Conservation (phyloP, 2,113 vertebrate genomes). For the Brachirus orientalis region DNA sequence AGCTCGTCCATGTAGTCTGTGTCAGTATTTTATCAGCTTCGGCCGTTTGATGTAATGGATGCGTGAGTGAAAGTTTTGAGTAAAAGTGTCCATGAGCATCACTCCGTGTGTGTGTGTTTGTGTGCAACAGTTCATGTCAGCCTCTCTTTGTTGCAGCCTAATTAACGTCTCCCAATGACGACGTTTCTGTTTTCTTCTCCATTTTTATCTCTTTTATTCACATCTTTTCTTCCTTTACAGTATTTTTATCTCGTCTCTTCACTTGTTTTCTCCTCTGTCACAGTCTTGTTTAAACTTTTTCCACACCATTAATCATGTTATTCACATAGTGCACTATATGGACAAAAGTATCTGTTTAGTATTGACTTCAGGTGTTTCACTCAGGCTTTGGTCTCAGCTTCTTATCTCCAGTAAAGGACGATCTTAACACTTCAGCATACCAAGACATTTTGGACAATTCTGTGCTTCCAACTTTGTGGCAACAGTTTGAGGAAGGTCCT, state of each 20-base stretch:
- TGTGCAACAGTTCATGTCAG: constrained; percentile 31
- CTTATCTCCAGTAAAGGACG: too few relatives aligned
- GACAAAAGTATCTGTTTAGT: too few relatives aligned
- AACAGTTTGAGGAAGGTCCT: too few relatives aligned
- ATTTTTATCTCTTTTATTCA: neutral
- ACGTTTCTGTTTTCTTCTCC: constrained; percentile 18
- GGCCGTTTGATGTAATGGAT: constrained; percentile 55
- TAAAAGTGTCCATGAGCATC: constrained; percentile 9
- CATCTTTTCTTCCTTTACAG: neutral
- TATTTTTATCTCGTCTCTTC: constrained; percentile 1
- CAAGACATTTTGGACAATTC: too few relatives aligned
- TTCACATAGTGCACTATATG: too few relatives aligned
- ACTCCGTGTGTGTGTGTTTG: constrained; percentile 35
- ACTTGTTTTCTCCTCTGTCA: constrained; percentile 19
- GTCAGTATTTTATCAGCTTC: constrained; percentile 47
- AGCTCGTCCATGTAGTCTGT: too few relatives aligned
- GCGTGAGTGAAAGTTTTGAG: constrained; percentile 16
- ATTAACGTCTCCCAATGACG: constrained; percentile 63
- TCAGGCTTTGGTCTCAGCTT: too few relatives aligned
- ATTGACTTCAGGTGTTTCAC: too few relatives aligned
- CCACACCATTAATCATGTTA: neutral
- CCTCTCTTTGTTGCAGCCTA: constrained; percentile 45
- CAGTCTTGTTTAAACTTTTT: neutral
- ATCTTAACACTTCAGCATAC: too few relatives aligned
- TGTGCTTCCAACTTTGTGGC: too few relatives aligned